Percentiles rank a stretch among this genome's conserved stretches.
These are phyloP conservation scores for Mythimna vitellina DNA, from an alignment of 2,888 invertebrate genomes.

Conservation along the genomic window DNA sequence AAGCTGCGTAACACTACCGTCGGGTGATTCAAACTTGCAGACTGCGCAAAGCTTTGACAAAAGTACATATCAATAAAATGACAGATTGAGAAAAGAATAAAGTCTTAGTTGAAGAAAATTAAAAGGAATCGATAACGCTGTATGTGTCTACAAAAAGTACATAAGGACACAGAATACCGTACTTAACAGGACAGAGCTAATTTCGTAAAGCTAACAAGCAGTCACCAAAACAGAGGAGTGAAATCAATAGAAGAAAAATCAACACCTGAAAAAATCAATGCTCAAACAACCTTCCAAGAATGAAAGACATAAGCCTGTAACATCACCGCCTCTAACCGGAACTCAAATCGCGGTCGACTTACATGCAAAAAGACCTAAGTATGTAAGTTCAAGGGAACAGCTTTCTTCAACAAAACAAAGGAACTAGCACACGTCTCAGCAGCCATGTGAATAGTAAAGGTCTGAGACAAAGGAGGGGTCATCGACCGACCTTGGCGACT, in stretches of 20 bases:
- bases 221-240: too few relatives aligned
- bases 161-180: too few relatives aligned
- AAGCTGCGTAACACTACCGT: neutral
- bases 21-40: neutral
- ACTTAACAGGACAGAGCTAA: too few relatives aligned
- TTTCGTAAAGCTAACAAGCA: too few relatives aligned
- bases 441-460: slow-evolving; percentile 43
- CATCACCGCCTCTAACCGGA: neutral
- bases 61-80: neutral
- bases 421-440: slow-evolving; percentile 32
- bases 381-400: slow-evolving; percentile 9
- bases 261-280: neutral
- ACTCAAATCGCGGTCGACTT: neutral
- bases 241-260: too few relatives aligned
- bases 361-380: slow-evolving; percentile 11
- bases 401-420: slow-evolving; percentile 32
- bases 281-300: neutral
- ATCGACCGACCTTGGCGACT: slow-evolving; percentile 57
- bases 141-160: too few relatives aligned
- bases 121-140: too few relatives aligned
- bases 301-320: neutral
- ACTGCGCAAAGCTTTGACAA: neutral
- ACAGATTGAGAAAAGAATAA: neutral
- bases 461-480: slow-evolving; percentile 57
- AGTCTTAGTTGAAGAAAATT: neutral